Evolutionary conservation across 2,888 invertebrate species (phyloP).

Genomic region (Pachymerium ferrugineum): DNA sequence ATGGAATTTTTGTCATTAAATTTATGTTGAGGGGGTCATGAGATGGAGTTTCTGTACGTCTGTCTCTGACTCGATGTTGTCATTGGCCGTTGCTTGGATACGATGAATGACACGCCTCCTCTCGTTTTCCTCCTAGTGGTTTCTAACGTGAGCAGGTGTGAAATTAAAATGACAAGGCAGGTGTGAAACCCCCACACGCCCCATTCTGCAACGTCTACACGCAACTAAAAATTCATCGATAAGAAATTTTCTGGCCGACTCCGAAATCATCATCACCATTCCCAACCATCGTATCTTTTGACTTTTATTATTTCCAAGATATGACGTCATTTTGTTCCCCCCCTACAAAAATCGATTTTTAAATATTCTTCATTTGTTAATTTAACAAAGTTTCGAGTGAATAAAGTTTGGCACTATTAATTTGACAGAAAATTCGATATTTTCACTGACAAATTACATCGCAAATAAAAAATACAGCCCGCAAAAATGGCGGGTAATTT

Average conservation of each 20-base stretch:
- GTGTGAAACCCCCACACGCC: slow-evolving; percentile 20
- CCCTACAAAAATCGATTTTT: not conserved
- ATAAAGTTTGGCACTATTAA: not conserved
- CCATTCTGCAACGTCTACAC: slow-evolving; percentile 20
- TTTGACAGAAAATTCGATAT: slow-evolving; percentile 20
- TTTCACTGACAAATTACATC: slow-evolving; percentile 13
- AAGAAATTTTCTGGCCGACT: not conserved
- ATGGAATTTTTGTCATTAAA: slow-evolving; percentile 27
- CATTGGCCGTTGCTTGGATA: slow-evolving; percentile 6
- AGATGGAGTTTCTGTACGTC: slow-evolving; percentile 8
- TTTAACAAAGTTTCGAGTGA: not conserved
- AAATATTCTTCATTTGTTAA: not conserved
- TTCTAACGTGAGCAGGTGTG: slow-evolving; percentile 22
- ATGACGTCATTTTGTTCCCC: not conserved
- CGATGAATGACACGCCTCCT: not conserved
- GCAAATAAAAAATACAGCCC: not conserved
- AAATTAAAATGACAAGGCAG: slow-evolving; percentile 22
- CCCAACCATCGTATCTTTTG: too few species aligned
- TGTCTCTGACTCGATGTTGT: slow-evolving; percentile 9
- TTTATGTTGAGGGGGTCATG: not conserved
- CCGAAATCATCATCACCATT: too few species aligned
- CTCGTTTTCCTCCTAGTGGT: not conserved
- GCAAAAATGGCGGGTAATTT: slow-evolving; percentile 1
- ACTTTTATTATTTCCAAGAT: not conserved
- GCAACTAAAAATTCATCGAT: slow-evolving; percentile 14